Conservation (phyloP, 2,888 invertebrate species). For the Pandemis heparana region DNA sequence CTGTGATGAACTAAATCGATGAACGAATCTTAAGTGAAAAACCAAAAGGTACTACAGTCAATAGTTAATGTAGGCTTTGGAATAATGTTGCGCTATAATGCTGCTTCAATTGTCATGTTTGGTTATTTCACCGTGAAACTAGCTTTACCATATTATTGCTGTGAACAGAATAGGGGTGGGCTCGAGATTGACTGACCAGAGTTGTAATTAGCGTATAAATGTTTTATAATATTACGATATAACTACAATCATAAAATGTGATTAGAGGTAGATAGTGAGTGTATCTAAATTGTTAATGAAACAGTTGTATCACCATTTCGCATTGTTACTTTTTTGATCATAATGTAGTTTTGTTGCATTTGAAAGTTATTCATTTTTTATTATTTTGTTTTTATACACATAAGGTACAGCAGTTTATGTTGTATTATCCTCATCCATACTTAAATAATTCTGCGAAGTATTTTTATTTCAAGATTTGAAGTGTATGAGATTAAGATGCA, state of each 20-base stretch:
- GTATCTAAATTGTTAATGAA: conserved; percentile 62
- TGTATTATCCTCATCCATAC: neutral
- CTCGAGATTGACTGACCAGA: conserved; percentile 79
- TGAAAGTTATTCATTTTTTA: conserved; percentile 9
- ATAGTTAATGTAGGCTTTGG: neutral
- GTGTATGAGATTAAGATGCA: neutral
- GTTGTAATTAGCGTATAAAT: conserved; percentile 69
- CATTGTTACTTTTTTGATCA: conserved; percentile 50
- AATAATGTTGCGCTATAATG: conserved; percentile 27
- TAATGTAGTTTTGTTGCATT: conserved; percentile 29
- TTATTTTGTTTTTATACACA: conserved; percentile 2
- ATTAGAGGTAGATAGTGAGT: conserved; percentile 73
- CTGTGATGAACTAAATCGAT: too few species aligned
- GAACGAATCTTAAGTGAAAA: neutral
- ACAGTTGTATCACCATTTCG: conserved; percentile 62
- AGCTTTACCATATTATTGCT: conserved; percentile 53
- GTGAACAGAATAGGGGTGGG: conserved; percentile 70
- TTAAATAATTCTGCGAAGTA: neutral
- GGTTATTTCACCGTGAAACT: conserved; percentile 5
- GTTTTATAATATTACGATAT: conserved; percentile 70
- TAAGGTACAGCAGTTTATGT: neutral
- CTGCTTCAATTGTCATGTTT: conserved; percentile 21
- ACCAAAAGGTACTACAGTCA: neutral
- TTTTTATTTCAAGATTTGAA: neutral
- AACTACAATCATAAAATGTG: conserved; percentile 62